These are phyloP conservation scores for Thera britannica DNA, from an alignment of 2,888 invertebrate genomes.

Conservation along the genomic window DNA sequence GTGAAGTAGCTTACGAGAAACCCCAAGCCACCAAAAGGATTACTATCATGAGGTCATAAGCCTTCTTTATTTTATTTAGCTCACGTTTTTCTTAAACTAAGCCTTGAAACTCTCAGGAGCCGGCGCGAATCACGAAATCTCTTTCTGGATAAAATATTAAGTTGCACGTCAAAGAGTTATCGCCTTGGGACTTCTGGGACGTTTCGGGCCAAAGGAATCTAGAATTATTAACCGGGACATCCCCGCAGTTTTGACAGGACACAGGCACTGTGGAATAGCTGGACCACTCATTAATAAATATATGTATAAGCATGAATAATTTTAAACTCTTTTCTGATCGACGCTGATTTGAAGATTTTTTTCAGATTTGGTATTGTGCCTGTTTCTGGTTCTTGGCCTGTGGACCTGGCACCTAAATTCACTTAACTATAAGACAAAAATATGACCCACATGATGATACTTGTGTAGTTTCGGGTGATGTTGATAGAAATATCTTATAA, in stretches of 20 bases:
- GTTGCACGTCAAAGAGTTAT: constrained; percentile 44
- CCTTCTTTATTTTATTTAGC: neutral
- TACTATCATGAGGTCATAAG: neutral
- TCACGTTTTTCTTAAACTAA: constrained; percentile 9
- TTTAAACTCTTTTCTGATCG: too few relatives aligned
- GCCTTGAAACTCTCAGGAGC: constrained; percentile 15
- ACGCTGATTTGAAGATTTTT: too few relatives aligned
- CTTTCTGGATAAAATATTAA: constrained; percentile 44
- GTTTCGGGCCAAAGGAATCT: constrained; percentile 29
- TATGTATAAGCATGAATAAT: too few relatives aligned
- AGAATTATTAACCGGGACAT: constrained; percentile 37
- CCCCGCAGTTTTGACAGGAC: constrained; percentile 20
- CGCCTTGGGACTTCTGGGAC: constrained; percentile 40
- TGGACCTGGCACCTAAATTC: too few relatives aligned
- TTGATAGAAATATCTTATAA: too few relatives aligned
- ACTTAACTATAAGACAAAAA: too few relatives aligned
- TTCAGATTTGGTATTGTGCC: too few relatives aligned
- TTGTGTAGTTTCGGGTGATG: too few relatives aligned
- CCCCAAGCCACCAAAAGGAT: neutral
- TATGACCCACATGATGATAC: too few relatives aligned
- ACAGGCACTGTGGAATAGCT: neutral
- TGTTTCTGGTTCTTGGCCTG: too few relatives aligned
- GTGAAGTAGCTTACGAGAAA: neutral
- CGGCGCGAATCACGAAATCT: constrained; percentile 34
- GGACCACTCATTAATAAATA: neutral